These are phyloP conservation scores for Antigone vipio DNA, from an alignment of 2,113 vertebrate species.

Conservation along the genomic window DNA sequence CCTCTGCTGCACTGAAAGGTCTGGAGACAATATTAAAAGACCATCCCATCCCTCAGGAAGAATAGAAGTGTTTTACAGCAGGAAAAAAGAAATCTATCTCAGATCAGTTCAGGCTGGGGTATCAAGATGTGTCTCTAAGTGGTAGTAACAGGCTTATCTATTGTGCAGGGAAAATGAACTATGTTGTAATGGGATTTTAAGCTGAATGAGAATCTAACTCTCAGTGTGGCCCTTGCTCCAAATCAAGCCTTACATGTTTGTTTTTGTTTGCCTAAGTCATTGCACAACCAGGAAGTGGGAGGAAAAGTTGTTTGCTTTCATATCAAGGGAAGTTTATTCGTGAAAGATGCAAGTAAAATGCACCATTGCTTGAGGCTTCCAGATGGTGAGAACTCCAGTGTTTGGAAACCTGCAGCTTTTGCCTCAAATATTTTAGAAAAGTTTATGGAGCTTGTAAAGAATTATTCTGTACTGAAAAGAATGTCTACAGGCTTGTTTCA, in stretches of 20 bases:
- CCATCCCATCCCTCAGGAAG: neutral
- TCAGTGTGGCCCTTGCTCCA: neutral
- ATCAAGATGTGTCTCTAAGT: neutral
- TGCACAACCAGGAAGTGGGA: constrained; percentile 33
- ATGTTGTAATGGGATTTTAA: neutral
- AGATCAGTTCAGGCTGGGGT: neutral
- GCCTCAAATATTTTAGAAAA: constrained; percentile 6
- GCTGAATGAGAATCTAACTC: neutral
- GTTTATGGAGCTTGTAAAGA: neutral
- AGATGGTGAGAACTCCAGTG: neutral
- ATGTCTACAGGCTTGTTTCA: neutral
- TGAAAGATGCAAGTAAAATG: constrained; percentile 38
- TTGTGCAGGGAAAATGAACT: neutral
- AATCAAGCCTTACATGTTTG: neutral
- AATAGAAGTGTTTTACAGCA: neutral
- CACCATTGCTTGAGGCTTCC: neutral
- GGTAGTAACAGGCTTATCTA: neutral
- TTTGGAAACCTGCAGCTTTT: constrained; percentile 27
- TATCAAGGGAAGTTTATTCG: constrained; percentile 21
- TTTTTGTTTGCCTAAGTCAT: constrained; percentile 31
- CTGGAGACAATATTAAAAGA: neutral
- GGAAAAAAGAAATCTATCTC: neutral
- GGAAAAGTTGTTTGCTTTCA: constrained; percentile 51
- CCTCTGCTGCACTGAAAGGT: neutral
- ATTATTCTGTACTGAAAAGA: neutral